Base-by-base conservation (phyloP, 2,797 vertebrate species). In the Champsocephalus esox region DNA sequence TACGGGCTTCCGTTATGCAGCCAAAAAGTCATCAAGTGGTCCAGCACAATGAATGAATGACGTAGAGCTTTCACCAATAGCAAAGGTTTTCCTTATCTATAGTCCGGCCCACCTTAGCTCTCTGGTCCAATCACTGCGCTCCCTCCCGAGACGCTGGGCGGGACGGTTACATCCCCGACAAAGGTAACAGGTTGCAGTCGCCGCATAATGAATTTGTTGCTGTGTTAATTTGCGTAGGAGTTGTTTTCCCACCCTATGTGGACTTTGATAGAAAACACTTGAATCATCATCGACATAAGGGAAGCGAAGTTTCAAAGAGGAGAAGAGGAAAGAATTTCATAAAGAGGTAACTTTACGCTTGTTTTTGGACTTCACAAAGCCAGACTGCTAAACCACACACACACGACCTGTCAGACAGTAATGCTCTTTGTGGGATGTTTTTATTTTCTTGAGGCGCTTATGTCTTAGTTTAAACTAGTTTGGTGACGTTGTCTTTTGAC, bases 121-220 rank as follows among this genome's bases (percentile, higher is more conserved):
- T 3, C 6, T 54, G 1, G 63, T 13, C 94, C 93, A 94, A 95
- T 94, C 73, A 84, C 3, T 70, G 38, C 13, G n/a, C 65, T 54
- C 16, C 0, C 0, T 19, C 7, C 1, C 34, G 72, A 21, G 62
- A 55, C 1, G 50, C 59, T 86, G 88, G 95, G 94, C 92, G 92
- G 92, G 70, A 62, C 84, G 9, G 51, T 82, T 54, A 41, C 82
- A 82, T 89, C 87, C 64, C 67, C 58, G 55, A 92, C 82, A 88
- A 89, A 93, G 93, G 93, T 94, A 95, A 95, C 93, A 95, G 94
- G 93, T 94, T 94, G 93, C 82, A 61, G 63, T 67, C 70, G 57
- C 70, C 21, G 66, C 65, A 60, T 48, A 79, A 91, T 90, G 88
- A 93, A 93, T 74, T 91, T 88, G 60, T 86, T 74, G 63, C 75